These are phyloP conservation scores for Pseudoips prasinana DNA, from an alignment of 2,888 invertebrate species.

Conservation along the genomic window DNA sequence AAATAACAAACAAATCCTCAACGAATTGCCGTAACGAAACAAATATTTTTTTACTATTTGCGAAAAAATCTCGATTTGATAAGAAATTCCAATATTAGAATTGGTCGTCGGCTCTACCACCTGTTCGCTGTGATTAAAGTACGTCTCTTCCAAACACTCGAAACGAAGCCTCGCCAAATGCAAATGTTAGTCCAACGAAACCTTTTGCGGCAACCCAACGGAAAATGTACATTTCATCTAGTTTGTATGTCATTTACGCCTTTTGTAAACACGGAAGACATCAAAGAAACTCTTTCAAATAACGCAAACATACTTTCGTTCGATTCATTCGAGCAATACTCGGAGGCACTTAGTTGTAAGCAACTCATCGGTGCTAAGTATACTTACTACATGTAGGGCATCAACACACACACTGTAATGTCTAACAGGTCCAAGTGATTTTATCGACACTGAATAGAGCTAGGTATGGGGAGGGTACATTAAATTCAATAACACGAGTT, in stretches of 20 bases:
- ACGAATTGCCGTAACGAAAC: constrained; percentile 32
- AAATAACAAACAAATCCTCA: constrained; percentile 29
- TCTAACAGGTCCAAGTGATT: constrained; percentile 58
- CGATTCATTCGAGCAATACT: constrained; percentile 21
- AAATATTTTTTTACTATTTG: constrained; percentile 42
- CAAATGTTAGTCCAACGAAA: constrained; percentile 69
- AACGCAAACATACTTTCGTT: constrained; percentile 22
- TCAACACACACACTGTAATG: constrained; percentile 35
- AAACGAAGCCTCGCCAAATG: constrained; percentile 57
- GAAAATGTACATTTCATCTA: constrained; percentile 56
- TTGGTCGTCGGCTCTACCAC: constrained; percentile 60
- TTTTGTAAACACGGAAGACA: constrained; percentile 35
- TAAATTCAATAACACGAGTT: constrained; percentile 82
- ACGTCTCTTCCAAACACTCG: constrained; percentile 60
- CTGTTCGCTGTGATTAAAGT: constrained; percentile 77
- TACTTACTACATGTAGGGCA: constrained; percentile 8
- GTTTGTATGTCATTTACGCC: constrained; percentile 48
- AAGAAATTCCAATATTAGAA: constrained; percentile 74
- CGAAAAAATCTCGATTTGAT: constrained; percentile 55
- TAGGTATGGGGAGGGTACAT: constrained; percentile 71
- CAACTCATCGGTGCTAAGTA: constrained; percentile 7
- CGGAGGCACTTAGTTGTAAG: constrained; percentile 25
- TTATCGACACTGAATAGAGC: constrained; percentile 66
- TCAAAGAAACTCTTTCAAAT: constrained; percentile 38
- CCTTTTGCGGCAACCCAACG: constrained; percentile 60